These are phyloP conservation scores for Varanus komodoensis DNA, from an alignment of 2,113 vertebrate genomes.

Conservation along the genomic window DNA sequence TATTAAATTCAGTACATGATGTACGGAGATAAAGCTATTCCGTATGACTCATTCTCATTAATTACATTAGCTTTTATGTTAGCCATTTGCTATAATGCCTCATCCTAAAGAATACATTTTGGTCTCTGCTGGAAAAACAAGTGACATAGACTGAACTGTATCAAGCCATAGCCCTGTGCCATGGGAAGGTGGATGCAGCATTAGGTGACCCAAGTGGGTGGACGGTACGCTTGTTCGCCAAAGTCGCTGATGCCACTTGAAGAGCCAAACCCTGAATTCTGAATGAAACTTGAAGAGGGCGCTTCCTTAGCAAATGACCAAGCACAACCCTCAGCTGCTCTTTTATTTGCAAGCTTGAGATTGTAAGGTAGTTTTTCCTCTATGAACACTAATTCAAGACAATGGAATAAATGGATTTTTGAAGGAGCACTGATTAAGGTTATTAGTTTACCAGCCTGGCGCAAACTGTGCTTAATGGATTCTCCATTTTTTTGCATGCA, in stretches of 20 bases:
- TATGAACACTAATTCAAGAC: neutral
- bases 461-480: neutral
- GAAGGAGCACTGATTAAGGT: no score
- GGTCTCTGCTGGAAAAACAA: slow-evolving; percentile 17
- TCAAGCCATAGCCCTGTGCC: neutral
- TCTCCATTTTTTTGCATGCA: neutral
- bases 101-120: neutral
- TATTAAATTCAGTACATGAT: slow-evolving; percentile 20
- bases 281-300: neutral
- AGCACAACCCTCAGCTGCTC: neutral
- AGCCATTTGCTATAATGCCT: neutral
- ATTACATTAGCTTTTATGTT: neutral
- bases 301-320: neutral
- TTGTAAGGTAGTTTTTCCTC: neutral
- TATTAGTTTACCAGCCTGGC: neutral
- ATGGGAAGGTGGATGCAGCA: neutral
- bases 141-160: neutral
- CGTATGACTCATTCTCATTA: neutral
- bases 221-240: neutral
- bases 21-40: neutral
- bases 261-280: neutral
- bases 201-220: fast-evolving
- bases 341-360: neutral
- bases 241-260: neutral
- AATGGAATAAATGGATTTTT: neutral